A percentile compares a stretch with the other conserved stretches of the same genome.
These are phyloP conservation scores for Camponotus pennsylvanicus DNA, from an alignment of 1,140 invertebrate genomes.

Conservation along the genomic window DNA sequence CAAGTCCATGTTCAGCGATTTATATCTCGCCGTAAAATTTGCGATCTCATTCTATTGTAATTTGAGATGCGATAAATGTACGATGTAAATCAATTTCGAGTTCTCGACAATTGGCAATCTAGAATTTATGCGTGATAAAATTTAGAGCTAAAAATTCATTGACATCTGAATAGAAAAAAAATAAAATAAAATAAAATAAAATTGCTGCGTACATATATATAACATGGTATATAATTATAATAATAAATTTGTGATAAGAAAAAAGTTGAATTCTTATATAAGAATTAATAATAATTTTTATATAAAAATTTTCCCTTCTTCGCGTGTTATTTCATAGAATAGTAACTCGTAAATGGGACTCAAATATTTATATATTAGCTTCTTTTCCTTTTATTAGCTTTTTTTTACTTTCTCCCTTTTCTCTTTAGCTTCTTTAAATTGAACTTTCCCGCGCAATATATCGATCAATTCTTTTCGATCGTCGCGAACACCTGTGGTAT, in stretches of 20 bases:
- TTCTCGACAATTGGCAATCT: background rate
- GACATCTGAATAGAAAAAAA: no score
- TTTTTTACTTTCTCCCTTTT: no score
- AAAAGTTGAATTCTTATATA: background rate
- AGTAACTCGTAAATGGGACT: background rate
- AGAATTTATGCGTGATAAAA: background rate
- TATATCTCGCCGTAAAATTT: background rate
- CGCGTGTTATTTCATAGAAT: background rate
- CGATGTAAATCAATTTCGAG: background rate
- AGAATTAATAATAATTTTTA: background rate
- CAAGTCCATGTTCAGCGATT: background rate
- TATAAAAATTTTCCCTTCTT: background rate
- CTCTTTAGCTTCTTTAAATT: background rate
- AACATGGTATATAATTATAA: no score
- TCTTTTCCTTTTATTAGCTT: background rate
- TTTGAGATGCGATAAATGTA: background rate
- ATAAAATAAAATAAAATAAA: no score
- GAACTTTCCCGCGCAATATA: conserved; percentile 12
- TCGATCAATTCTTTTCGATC: background rate
- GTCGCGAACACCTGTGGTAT: background rate
- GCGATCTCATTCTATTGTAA: background rate
- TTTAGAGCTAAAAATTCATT: background rate
- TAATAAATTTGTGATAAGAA: background rate
- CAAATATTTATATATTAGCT: no score
- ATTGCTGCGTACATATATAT: no score